Base-by-base conservation (phyloP, 2,888 invertebrate genomes). In the Epinotia nisella region DNA sequence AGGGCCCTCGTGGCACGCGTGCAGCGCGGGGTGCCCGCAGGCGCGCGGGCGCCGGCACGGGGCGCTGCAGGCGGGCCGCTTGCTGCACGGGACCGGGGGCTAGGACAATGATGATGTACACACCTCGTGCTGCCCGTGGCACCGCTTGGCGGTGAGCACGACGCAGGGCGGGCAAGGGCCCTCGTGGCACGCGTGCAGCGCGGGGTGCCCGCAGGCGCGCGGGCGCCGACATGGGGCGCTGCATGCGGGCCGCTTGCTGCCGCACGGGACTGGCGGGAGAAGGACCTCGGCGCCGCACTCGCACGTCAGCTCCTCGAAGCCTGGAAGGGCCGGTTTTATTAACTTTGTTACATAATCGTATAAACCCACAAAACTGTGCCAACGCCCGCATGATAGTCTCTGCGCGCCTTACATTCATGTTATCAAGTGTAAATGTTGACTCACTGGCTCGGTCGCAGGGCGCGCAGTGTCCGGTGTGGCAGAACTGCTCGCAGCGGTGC, bases 261-360 rank as follows among this genome's bases (percentile, higher is more conserved):
- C 99, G 88, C 99, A 99, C 0, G 97, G 96, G 65, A 99, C 96
- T 0, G 99, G 99, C 1, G 99, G 99, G 86, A 96, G 96, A 69
- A 97, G 90, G 41, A 98, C 97, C 77, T 96, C 95, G 0, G 95
- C 94, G 9, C 99, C 99, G 88, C 99, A 99, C 85, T 97, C 97
- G 87, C 99, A 99, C 21, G 95, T 95, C 66, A 99, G 91, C 90
- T 99, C 99, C 68, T 98, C 97, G 91, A 98, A 98, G 83, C 95
- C 94, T 93, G 76, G 9, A 19, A 9, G 1, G 2, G 17, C 10
- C 19, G 11, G 19, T 13, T 41, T 1, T 11, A 35, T 59, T 35
- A 10, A 17, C 1, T 24, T 51, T 19, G 7, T 35, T 19, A 53
- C 11, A 11, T 7, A 3, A 24, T 24, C 21, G 21, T 24, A n/a